These are phyloP conservation scores for Oreotrochilus melanogaster DNA, from an alignment of 2,113 vertebrate species.

Conservation along the genomic window DNA sequence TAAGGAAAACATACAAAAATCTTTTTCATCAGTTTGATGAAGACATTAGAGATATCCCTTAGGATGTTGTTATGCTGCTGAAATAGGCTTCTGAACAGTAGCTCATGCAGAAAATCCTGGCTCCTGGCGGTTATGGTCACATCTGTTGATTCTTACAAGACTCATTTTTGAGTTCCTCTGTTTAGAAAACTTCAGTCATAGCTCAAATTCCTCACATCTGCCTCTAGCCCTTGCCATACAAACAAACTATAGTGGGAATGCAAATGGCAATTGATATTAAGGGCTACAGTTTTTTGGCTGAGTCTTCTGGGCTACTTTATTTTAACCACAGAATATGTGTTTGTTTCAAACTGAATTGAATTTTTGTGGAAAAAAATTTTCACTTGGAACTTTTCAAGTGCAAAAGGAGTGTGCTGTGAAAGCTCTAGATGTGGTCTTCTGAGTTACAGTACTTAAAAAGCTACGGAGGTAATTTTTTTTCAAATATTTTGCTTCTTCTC, in stretches of 20 bases:
- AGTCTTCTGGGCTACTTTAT: background rate
- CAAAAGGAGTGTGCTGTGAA: background rate
- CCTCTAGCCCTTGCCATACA: background rate
- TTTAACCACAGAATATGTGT: rapidly evolving
- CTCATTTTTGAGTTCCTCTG: background rate
- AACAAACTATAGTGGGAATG: background rate
- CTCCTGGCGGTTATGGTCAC: background rate
- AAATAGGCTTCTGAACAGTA: background rate
- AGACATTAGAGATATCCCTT: background rate
- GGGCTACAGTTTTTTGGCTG: background rate
- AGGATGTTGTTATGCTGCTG: background rate
- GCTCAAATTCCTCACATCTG: background rate
- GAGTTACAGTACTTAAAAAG: background rate
- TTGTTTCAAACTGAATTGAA: background rate
- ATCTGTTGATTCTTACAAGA: background rate
- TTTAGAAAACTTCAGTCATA: background rate
- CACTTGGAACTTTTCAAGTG: background rate
- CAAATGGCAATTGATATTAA: background rate
- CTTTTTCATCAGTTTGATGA: background rate
- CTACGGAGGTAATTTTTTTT: background rate
- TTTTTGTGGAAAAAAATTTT: background rate
- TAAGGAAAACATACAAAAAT: background rate
- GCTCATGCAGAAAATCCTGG: background rate
- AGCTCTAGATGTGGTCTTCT: background rate
- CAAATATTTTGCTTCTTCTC: background rate